These are phyloP conservation scores for Pempheris klunzingeri DNA, from an alignment of 2,797 vertebrate genomes.

Conservation along the genomic window DNA sequence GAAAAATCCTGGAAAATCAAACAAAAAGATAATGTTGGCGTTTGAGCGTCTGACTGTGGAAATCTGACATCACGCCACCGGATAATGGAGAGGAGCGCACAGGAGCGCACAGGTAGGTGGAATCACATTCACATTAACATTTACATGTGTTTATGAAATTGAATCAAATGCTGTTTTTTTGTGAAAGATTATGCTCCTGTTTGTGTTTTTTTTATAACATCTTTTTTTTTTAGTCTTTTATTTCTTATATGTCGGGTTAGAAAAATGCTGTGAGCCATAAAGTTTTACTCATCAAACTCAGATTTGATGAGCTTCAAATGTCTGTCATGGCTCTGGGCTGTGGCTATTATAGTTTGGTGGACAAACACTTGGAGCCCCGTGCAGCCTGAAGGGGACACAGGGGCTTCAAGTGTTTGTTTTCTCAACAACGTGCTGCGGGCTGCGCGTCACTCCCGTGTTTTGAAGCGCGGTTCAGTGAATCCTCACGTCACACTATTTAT, in stretches of 20 bases:
- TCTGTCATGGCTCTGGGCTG: neutral
- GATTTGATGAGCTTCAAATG: neutral
- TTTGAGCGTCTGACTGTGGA: neutral
- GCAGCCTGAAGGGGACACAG: constrained; percentile 39
- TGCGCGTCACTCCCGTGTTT: constrained; percentile 82
- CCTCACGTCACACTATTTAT: constrained; percentile 75
- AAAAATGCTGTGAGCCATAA: neutral
- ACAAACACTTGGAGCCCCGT: constrained; percentile 33
- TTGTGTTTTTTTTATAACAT: too few species aligned
- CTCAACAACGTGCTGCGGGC: constrained; percentile 79
- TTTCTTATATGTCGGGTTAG: too few species aligned
- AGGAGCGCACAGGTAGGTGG: constrained; percentile 59
- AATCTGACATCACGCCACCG: constrained; percentile 7
- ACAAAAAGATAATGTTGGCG: neutral
- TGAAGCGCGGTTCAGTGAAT: constrained; percentile 76
- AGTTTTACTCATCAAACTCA: neutral
- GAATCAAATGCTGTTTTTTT: neutral
- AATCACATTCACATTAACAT: neutral
- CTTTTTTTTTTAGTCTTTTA: too few species aligned
- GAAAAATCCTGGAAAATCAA: neutral
- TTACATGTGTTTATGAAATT: neutral
- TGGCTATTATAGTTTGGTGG: neutral
- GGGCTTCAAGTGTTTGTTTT: constrained; percentile 75
- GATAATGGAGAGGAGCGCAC: constrained; percentile 53
- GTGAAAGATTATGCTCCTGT: too few species aligned